Evolutionary conservation across 2,797 vertebrate genomes (phyloP).

Genomic region (Melanogrammus aeglefinus): DNA sequence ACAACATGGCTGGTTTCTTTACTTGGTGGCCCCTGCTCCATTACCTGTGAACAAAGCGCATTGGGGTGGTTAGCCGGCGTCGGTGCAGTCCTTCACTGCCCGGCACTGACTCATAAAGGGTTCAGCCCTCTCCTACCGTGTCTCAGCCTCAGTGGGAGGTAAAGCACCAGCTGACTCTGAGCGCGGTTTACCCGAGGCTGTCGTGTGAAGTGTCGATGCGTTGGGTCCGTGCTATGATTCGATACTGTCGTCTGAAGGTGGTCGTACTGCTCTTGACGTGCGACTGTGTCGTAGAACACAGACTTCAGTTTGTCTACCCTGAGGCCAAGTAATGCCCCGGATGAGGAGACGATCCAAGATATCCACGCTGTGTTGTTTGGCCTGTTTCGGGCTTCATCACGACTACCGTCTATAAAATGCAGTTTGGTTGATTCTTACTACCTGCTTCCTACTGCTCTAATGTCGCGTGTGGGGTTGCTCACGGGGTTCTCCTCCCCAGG

Average conservation of each 20-base stretch:
- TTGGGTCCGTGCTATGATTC: background rate
- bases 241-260: background rate
- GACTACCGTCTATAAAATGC: background rate
- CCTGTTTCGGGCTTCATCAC: background rate
- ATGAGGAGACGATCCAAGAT: background rate
- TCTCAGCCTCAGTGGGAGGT: slow-evolving; percentile 23
- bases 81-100: slow-evolving; percentile 16
- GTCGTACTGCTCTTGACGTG: background rate
- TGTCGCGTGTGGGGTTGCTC: background rate
- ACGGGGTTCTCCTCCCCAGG: slow-evolving; percentile 63
- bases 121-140: slow-evolving; percentile 18
- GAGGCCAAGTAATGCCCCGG: background rate
- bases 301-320: background rate
- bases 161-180: slow-evolving; percentile 7
- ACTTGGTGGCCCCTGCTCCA: slow-evolving; percentile 17
- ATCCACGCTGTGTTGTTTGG: background rate
- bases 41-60: slow-evolving; percentile 28
- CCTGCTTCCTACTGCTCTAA: background rate
- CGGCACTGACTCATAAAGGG: slow-evolving; percentile 24
- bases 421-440: background rate
- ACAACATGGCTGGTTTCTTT: slow-evolving; percentile 28
- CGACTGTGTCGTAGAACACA: background rate
- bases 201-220: slow-evolving; percentile 14
- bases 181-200: slow-evolving; percentile 21
- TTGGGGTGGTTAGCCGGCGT: slow-evolving; percentile 1